Evolutionary conservation across 2,113 vertebrate species (phyloP).

Genomic region (Coturnix japonica): DNA sequence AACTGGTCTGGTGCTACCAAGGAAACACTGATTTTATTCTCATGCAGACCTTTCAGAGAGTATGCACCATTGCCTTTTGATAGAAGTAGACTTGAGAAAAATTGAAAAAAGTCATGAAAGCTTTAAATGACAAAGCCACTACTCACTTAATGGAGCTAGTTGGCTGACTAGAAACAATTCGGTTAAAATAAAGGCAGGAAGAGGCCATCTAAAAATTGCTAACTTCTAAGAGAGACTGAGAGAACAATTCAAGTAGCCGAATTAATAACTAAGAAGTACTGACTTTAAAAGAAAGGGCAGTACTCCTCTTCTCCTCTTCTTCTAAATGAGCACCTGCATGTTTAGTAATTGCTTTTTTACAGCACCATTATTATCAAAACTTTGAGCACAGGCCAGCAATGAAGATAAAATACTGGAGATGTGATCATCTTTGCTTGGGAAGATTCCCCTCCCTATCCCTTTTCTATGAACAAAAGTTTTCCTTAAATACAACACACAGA

Average conservation of each 20-base stretch:
- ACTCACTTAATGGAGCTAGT: background rate
- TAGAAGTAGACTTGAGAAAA: background rate
- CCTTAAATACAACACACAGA: background rate
- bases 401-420: background rate
- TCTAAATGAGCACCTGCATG: background rate
- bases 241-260: background rate
- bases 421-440: background rate
- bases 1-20: background rate
- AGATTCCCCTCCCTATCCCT: background rate
- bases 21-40: background rate
- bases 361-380: background rate
- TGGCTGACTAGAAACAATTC: background rate
- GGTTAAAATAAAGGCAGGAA: background rate
- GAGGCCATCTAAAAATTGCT: background rate
- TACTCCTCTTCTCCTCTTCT: background rate
- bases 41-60: fast-evolving
- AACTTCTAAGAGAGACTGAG: background rate
- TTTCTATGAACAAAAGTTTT: background rate
- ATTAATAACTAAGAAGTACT: background rate
- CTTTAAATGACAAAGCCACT: background rate
- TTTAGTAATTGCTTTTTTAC: background rate
- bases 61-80: background rate
- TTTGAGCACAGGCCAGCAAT: background rate
- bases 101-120: background rate
- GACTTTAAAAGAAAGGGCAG: background rate